These are phyloP conservation scores for Zosterops lateralis DNA, from an alignment of 2,113 vertebrate genomes.

Conservation along the genomic window DNA sequence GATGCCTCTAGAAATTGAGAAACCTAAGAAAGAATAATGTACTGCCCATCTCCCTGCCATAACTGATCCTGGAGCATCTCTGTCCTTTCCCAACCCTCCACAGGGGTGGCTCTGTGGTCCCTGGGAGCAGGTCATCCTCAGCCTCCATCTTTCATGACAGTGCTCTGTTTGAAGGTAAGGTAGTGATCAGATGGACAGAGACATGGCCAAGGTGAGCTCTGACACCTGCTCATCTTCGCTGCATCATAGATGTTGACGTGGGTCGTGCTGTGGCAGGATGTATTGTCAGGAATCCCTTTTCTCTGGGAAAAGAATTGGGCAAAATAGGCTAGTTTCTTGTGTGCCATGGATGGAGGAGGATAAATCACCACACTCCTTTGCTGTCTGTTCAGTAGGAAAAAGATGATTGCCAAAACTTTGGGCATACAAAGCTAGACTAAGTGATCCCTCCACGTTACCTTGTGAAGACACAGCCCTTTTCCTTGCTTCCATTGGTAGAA, in stretches of 20 bases:
- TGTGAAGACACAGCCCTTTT: background rate
- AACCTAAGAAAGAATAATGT: background rate
- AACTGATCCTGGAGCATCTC: background rate
- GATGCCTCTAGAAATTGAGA: background rate
- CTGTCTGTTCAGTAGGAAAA: background rate
- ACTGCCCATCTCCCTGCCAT: background rate
- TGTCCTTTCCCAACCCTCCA: background rate
- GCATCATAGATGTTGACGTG: rapidly evolving
- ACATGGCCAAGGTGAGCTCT: background rate
- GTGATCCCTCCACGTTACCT: background rate
- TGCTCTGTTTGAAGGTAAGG: background rate
- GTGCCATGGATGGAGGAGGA: background rate
- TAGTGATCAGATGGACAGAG: background rate
- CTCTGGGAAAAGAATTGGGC: background rate
- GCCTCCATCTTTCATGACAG: background rate
- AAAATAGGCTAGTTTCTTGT: background rate
- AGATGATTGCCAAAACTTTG: background rate
- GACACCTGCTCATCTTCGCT: background rate
- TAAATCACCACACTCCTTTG: background rate
- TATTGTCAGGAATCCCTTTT: background rate
- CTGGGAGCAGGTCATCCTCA: background rate
- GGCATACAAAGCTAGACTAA: background rate
- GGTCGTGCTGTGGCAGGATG: background rate
- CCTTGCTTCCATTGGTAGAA: background rate
- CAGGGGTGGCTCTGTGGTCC: background rate